Evolutionary conservation across 1,140 invertebrate species (phyloP), one percentile per base, ranked within the genome.

Genomic region (Halyomorpha halys): DNA sequence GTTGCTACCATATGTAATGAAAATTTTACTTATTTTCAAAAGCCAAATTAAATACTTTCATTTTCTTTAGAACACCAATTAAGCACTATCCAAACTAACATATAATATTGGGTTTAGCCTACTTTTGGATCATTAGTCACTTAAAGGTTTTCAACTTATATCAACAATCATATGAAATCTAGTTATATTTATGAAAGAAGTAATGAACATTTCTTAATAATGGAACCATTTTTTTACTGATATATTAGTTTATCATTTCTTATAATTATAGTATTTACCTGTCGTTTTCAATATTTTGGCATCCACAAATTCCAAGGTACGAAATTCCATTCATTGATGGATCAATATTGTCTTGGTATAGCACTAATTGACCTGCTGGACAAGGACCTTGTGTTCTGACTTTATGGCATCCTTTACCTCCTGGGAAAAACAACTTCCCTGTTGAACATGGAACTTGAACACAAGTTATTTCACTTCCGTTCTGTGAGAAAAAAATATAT

Each of bases 291-390:
- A 6, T n/a, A 70, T 3, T 79, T 0, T 78, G 80, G 69, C 87
- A 90, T 3, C 82, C 84, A 67, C 89, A 91, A 5, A 87, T 79
- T 0, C 87, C 88, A 63, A 87, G 86, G 70, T 89, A 89, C n/a
- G 86, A 86, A 19, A 90, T 79, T 0, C 87, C 88, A 68, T 90
- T 86, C 0, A 88, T 68, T 0, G 86, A 86, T 0, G 86, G 86
- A 16, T 85, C 74, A 0, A 84, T 82, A 1, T 81, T 83, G 68
- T 88, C 86, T 75, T 90, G 87, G 70, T 87, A 90, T 0, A 87
- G 79, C 1, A 91, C 83, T 6, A 89, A 78, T 69, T 87, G 82
- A 1, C 84, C 83, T 9, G 73, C 70, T 0, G 79, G 76, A 69
- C 89, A 91, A 0, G 87, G 87, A 44, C 87, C 88, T 23, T 79